phyloP scores from a whole-genome alignment of 2,888 invertebrate genomes.

The Harpalus rufipes region DNA sequence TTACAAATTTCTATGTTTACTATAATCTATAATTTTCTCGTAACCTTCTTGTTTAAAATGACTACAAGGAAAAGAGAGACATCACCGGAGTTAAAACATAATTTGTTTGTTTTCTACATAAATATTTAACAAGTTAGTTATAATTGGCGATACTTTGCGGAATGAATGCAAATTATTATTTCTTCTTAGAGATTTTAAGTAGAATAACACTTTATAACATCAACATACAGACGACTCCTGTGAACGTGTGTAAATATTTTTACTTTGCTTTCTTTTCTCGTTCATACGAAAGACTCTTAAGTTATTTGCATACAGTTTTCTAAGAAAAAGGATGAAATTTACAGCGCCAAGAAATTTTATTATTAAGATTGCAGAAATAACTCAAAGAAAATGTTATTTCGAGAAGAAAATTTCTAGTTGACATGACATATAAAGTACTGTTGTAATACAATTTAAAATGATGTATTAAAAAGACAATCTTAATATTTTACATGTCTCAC shows the following conservation, averaged over 20 bases:
- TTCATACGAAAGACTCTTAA: neutral
- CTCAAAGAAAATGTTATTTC: neutral
- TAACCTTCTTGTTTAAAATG: neutral
- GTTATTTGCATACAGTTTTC: constrained; percentile 1
- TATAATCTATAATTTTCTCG: neutral
- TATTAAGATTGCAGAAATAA: constrained; percentile 6
- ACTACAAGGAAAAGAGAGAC: neutral
- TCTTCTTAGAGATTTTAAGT: neutral
- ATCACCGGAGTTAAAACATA: neutral
- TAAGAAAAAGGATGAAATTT: constrained; percentile 4
- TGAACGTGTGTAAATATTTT: constrained; percentile 9
- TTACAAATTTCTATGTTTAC: neutral
- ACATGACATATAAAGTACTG: neutral
- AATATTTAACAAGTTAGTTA: constrained; percentile 30
- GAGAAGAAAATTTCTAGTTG: neutral
- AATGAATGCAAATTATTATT: constrained; percentile 40
- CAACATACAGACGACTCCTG: constrained; percentile 13
- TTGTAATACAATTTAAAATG: too few relatives aligned
- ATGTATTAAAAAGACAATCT: too few relatives aligned
- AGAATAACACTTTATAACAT: constrained; percentile 34
- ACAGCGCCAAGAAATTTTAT: neutral
- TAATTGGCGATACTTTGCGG: constrained; percentile 19
- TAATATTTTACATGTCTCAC: too few relatives aligned
- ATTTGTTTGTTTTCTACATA: constrained; percentile 46
- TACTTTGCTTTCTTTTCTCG: constrained; percentile 17